phyloP scores from a whole-genome alignment of 2,888 invertebrate species.

The Gisinianus flammeolus region DNA sequence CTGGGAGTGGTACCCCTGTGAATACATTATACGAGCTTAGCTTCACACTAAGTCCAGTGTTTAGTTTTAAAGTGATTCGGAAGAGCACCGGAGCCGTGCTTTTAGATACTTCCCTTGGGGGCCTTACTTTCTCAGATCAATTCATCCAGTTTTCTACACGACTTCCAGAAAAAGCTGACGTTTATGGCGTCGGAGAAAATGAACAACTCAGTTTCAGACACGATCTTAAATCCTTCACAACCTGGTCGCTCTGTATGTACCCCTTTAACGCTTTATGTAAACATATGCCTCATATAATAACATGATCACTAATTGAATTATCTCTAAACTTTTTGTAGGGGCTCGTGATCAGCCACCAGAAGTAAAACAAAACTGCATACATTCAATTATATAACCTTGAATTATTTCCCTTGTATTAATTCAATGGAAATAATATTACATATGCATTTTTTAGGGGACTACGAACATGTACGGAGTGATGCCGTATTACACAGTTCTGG shows the following conservation, averaged over 20 bases:
- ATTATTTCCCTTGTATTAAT: too few species aligned
- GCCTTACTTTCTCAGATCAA: slow-evolving; percentile 63
- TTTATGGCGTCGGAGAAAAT: slow-evolving; percentile 64
- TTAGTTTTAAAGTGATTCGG: slow-evolving; percentile 53
- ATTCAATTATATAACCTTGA: too few species aligned
- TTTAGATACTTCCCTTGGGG: slow-evolving; percentile 60
- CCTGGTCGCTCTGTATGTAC: slow-evolving; percentile 60
- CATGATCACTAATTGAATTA: neutral
- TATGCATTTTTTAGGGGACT: slow-evolving; percentile 45
- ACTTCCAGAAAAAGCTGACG: slow-evolving; percentile 61
- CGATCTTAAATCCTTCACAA: slow-evolving; percentile 59
- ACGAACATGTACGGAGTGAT: slow-evolving; percentile 51
- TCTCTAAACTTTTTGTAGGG: slow-evolving; percentile 58
- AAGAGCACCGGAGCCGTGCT: slow-evolving; percentile 43
- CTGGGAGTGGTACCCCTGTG: slow-evolving; percentile 18
- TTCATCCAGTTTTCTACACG: slow-evolving; percentile 63
- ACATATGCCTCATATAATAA: neutral
- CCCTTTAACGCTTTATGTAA: neutral
- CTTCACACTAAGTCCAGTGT: slow-evolving; percentile 41
- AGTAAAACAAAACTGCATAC: slow-evolving; percentile 42
- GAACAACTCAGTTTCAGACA: slow-evolving; percentile 61
- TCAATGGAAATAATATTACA: too few species aligned
- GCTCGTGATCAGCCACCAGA: slow-evolving; percentile 61
- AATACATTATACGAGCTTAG: slow-evolving; percentile 41
- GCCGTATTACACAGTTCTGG: slow-evolving; percentile 79